These are phyloP conservation scores for Emydocephalus ijimae DNA, from an alignment of 2,113 vertebrate genomes.

Conservation along the genomic window DNA sequence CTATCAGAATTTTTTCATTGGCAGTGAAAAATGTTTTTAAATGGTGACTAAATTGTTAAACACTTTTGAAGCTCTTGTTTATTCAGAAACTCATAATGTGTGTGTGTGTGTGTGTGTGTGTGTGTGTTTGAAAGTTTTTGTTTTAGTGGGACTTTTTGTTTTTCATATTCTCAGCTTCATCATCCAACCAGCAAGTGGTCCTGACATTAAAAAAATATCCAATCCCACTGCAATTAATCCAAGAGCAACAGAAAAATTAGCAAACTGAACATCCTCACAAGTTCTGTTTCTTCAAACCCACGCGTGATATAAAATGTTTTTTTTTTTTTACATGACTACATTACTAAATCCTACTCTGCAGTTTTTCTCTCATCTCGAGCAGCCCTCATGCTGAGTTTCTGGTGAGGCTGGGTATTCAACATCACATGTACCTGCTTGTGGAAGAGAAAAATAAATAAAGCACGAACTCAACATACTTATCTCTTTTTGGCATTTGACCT, in stretches of 20 bases:
- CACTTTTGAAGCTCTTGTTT: neutral
- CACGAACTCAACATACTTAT: slow-evolving; percentile 11
- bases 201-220: neutral
- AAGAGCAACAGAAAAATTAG: neutral
- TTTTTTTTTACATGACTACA: neutral
- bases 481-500: slow-evolving; percentile 37
- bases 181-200: neutral
- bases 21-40: too few species aligned
- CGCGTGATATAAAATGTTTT: neutral
- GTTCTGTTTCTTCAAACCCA: neutral
- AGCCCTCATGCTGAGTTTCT: neutral
- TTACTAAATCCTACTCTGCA: neutral
- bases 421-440: accelerated
- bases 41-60: neutral
- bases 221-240: neutral
- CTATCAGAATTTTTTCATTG: too few species aligned
- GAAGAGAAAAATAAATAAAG: neutral
- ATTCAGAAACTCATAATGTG: neutral
- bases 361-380: neutral
- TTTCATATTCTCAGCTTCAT: neutral
- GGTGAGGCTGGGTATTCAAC: neutral
- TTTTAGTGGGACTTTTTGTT: neutral
- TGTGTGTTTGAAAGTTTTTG: neutral
- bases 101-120: neutral
- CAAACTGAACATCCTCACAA: too few species aligned